Evolutionary conservation across 2,797 vertebrate genomes (phyloP), one percentile per base, ranked within the genome.

Genomic region (Cyclopterus lumpus): DNA sequence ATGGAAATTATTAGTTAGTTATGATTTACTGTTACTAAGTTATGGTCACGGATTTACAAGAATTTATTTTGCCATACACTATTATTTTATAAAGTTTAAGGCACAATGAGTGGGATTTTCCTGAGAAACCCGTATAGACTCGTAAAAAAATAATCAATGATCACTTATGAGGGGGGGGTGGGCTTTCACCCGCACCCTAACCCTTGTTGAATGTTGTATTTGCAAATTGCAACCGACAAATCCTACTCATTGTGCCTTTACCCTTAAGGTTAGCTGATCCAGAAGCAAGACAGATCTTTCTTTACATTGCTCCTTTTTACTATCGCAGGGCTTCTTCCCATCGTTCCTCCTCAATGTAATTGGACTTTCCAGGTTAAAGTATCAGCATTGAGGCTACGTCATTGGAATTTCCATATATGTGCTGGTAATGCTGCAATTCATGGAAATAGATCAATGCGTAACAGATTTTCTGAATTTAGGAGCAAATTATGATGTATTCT

Each of bases 401-500:
- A 10, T 2, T 26, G 6, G 14, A 51, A 8, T 16, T 28, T 6
- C 8, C 6, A 14, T 24, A 55, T 53, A 30, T 58, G 22, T 38
- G 6, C 22, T 9, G 15, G 55, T 71, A 59, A 42, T 40, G 36
- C 36, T 48, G 59, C 10, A 22, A 11, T n/a, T 75, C 26, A 32
- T 51, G 30, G 46, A 64, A 71, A 32, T 24, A 34, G 42, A 18
- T 48, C 14, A 22, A 22, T 55, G 7, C 16, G 12, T 22, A 6
- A 42, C 14, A 74, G 36, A 71, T 68, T 71, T 68, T 71, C 16
- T 48, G 5, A 67, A 36, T 42, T 34, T 28, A 70, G 44, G 46
- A 64, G 57, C 51, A 62, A 77, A 73, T 34, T 28, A 42, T 77
- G 67, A 36, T 11, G 26, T 26, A 60, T 73, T 71, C 57, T 15